These are phyloP conservation scores for Sinotaia quadrata DNA, from an alignment of 2,888 invertebrate genomes.

Conservation along the genomic window DNA sequence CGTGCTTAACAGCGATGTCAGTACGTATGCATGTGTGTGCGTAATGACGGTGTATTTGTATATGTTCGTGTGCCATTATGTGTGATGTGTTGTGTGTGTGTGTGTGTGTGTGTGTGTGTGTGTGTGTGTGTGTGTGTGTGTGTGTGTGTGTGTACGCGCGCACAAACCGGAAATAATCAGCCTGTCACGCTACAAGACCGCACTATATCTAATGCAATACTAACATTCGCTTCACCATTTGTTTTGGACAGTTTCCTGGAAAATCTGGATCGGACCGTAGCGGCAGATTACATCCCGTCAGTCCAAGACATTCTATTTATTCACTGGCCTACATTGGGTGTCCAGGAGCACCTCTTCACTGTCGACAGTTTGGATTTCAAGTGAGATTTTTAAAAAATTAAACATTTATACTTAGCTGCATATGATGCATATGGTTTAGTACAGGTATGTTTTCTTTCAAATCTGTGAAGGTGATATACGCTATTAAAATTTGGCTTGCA, in stretches of 20 bases:
- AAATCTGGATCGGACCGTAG: constrained; percentile 52
- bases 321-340: constrained; percentile 63
- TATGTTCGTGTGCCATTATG: not conserved
- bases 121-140: constrained; percentile 8
- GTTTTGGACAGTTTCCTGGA: constrained; percentile 58
- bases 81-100: no score
- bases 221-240: not conserved
- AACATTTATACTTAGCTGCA: no score
- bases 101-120: constrained; percentile 7
- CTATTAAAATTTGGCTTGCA: no score
- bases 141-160: not conserved
- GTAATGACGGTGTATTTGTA: no score
- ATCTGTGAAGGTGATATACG: no score
- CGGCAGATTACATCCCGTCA: constrained; percentile 57
- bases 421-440: no score
- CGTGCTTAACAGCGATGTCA: not conserved
- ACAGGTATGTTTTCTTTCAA: no score
- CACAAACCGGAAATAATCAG: not conserved
- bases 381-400: constrained; percentile 49
- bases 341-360: constrained; percentile 60
- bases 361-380: constrained; percentile 57
- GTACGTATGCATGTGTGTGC: no score
- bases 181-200: no score
- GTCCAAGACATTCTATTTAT: constrained; percentile 65
- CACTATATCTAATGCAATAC: not conserved